Conservation (phyloP, 2,797 vertebrate species). For the Aselliscus stoliczkanus region DNA sequence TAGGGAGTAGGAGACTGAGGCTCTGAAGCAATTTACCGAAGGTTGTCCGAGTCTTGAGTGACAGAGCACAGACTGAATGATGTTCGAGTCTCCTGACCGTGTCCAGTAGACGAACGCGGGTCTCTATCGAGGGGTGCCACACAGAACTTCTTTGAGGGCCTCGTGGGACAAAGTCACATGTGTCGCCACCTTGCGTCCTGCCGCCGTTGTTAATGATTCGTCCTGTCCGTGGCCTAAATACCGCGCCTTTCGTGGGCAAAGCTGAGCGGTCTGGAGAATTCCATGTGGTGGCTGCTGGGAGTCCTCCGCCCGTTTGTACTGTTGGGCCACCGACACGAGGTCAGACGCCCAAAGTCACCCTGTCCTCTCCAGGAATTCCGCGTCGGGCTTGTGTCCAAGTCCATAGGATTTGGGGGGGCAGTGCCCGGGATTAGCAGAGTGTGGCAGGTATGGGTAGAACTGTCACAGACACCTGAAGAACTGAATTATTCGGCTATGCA, state of each 20-base stretch:
- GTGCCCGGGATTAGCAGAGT: background rate
- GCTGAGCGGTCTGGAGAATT: background rate
- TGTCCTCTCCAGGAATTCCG: background rate
- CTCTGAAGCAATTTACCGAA: background rate
- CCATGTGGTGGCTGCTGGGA: accelerated
- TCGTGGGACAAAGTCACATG: background rate
- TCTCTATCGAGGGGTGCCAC: background rate
- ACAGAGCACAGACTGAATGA: background rate
- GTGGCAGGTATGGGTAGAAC: background rate
- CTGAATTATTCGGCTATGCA: background rate
- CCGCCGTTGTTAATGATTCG: background rate
- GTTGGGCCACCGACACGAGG: background rate
- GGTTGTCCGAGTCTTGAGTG: background rate
- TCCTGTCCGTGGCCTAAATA: background rate
- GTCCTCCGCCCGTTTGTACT: background rate
- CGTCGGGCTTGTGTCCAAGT: accelerated
- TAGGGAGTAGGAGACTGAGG: background rate
- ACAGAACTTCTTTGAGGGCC: background rate
- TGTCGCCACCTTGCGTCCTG: background rate
- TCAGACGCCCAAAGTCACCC: background rate
- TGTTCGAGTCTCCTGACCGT: background rate
- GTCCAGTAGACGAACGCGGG: background rate
- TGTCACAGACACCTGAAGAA: background rate
- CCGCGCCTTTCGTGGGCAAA: background rate
- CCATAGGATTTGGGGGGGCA: background rate